These are phyloP conservation scores for Drosophila leonis DNA, from an alignment of 2,888 invertebrate species.

Conservation along the genomic window DNA sequence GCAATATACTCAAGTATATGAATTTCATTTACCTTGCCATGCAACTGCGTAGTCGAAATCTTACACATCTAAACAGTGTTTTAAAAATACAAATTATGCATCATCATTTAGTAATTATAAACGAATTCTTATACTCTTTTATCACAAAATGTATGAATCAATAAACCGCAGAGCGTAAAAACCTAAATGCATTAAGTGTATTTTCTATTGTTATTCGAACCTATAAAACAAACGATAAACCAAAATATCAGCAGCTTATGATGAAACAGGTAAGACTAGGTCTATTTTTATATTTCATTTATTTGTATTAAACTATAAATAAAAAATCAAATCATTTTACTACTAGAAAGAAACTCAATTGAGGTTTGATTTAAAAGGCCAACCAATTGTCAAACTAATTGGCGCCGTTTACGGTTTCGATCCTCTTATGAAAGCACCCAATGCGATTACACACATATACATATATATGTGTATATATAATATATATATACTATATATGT, in stretches of 20 bases:
- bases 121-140: neutral
- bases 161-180: neutral
- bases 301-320: conserved; percentile 1
- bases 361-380: conserved; percentile 12
- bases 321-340: neutral
- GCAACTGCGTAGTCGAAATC: neutral
- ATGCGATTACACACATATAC: neutral
- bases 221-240: neutral
- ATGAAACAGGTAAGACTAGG: conserved; percentile 1
- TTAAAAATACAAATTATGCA: neutral
- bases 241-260: neutral
- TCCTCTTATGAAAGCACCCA: conserved; percentile 13
- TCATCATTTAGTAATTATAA: neutral
- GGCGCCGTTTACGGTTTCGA: conserved; percentile 12
- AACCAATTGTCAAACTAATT: conserved; percentile 24
- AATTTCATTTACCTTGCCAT: neutral
- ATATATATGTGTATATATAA: neutral
- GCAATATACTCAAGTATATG: neutral
- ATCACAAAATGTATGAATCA: neutral
- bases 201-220: neutral
- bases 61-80: too few relatives aligned
- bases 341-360: conserved; percentile 16
- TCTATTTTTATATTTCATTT: neutral
- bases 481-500: neutral
- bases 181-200: too few relatives aligned